Evolutionary conservation across 2,797 vertebrate species (phyloP).

Genomic region (Fundulus diaphanus): DNA sequence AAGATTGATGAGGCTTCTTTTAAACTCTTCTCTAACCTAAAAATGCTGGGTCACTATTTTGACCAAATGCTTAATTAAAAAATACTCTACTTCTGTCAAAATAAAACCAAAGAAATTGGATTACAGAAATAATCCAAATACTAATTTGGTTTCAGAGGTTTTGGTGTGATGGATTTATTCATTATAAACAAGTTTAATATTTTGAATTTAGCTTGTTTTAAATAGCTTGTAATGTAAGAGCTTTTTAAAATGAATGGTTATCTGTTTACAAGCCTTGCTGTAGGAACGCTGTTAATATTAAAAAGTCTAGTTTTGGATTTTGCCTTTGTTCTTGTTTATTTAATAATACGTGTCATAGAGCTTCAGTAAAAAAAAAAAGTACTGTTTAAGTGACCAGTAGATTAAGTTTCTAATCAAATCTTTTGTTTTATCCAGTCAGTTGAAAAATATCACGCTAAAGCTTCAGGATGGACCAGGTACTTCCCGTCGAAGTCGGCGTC

Average conservation of each 20-base stretch:
- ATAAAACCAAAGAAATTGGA: neutral
- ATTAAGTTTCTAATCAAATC: slow-evolving; percentile 9
- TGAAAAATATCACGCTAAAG: neutral
- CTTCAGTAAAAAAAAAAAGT: neutral
- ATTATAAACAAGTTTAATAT: neutral
- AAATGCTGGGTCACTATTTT: neutral
- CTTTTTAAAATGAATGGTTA: neutral
- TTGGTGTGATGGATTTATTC: neutral
- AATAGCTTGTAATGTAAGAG: neutral
- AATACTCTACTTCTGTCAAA: neutral
- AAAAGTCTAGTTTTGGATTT: neutral
- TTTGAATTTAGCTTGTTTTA: neutral
- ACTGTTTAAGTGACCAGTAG: neutral
- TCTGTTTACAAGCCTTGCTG: neutral
- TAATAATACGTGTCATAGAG: too few relatives aligned
- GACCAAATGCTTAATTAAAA: neutral
- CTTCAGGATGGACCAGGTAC: slow-evolving; percentile 64
- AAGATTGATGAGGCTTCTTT: too few relatives aligned
- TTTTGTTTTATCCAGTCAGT: neutral
- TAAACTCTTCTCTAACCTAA: too few relatives aligned
- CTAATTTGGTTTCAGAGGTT: neutral
- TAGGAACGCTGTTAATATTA: neutral
- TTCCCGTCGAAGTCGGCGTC: slow-evolving; percentile 27
- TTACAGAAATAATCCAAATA: neutral
- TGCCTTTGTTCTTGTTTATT: neutral